Conservation (phyloP, 2,888 invertebrate genomes). For the Ecliptopera silaceata region DNA sequence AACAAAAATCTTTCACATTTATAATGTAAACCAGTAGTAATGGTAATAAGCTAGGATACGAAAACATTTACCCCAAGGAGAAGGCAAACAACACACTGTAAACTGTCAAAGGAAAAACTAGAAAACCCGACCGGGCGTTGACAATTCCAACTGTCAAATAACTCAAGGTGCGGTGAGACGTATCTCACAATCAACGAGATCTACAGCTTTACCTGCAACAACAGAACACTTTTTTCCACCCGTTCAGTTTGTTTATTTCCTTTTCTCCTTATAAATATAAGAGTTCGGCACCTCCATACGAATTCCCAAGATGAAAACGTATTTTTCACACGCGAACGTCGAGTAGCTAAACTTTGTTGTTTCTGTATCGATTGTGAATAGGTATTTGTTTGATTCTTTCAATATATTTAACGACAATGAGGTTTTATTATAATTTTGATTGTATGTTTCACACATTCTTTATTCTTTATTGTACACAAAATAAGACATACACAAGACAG, state of each 20-base stretch:
- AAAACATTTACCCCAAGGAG: not conserved
- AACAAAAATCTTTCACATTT: too few relatives aligned
- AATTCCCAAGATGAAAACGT: constrained; percentile 79
- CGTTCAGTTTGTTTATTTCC: constrained; percentile 77
- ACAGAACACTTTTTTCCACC: constrained; percentile 61
- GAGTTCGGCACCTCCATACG: constrained; percentile 73
- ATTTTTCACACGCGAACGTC: constrained; percentile 70
- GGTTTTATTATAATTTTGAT: constrained; percentile 8
- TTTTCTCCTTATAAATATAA: constrained; percentile 77
- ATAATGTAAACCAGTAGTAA: too few relatives aligned
- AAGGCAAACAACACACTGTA: constrained; percentile 14
- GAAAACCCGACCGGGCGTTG: constrained; percentile 59
- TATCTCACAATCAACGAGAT: constrained; percentile 79
- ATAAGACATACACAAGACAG: too few relatives aligned
- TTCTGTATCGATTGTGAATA: constrained; percentile 51
- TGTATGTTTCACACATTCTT: not conserved
- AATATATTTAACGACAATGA: constrained; percentile 19
- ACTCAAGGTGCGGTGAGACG: constrained; percentile 70
- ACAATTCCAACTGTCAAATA: constrained; percentile 78
- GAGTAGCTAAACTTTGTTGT: constrained; percentile 58
- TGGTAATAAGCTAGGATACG: too few relatives aligned
- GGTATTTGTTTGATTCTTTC: constrained; percentile 18
- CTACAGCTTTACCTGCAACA: constrained; percentile 61
- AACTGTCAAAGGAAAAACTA: constrained; percentile 56
- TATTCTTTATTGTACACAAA: not conserved